Base-by-base conservation (phyloP, 64 coral and sea anemone genomes). In the Hydrozoanthus tunicans region DNA sequence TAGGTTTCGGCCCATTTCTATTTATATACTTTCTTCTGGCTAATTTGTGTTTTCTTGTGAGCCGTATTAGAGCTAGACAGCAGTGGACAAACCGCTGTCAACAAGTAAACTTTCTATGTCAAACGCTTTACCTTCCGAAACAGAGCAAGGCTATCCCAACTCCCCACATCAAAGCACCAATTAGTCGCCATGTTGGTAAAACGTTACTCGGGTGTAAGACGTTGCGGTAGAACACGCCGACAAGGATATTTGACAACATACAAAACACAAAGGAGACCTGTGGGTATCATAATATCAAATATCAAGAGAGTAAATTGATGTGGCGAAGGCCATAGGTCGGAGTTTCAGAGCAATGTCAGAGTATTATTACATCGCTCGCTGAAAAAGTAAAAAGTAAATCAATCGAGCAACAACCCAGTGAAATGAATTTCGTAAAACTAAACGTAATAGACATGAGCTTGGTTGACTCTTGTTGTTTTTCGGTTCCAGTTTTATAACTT, bases 231-330 rank as follows among this genome's bases (percentile, higher is more conserved):
- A 66, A 51, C 13, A 82, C 60, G 65, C 80, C 80, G 23, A 82
- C 5, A 64, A 61, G 60, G 25, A 82, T 65, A 10, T 63, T 82
- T 51, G 65, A 5, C 32, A 82, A 24, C 80, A 82, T 82, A 53
- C 80, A 82, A 4, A 82, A 65, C 9, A 82, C 61, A 61, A 82
- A 82, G 12, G 80, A 82, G 26, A 82, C 80, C 80, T 82, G 80
- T 51, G 26, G 25, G 56, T 5, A 51, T 2, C 59, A 32, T 25
- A 60, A 82, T 25, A 63, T 59, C 60, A 82, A 82, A 82, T 56
- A 7, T 73, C 17, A 76, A 12, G 54, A 43, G 32, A 43, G 32
- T 43, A 43, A 43, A 43, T 43, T 43, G 32, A 43, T 43, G 32
- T 43, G 32, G 32, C 32, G 32, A 43, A 43, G 32, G 32, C 32